phyloP scores from a whole-genome alignment of 1,140 invertebrate species.

The Colletes latitarsis region DNA sequence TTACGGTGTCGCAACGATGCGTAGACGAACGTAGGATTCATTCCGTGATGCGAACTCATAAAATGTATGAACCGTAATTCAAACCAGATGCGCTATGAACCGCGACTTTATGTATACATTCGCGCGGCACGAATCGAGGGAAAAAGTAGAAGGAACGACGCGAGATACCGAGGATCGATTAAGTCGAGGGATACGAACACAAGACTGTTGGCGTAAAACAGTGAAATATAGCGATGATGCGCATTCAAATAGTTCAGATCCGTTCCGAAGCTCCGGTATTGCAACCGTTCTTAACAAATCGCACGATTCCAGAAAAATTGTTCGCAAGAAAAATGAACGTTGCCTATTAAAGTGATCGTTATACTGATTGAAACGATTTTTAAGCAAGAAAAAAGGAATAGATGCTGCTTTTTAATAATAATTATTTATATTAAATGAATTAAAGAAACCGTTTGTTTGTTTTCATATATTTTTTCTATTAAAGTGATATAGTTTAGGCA shows the following conservation, averaged over 20 bases:
- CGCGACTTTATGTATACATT: conserved; percentile 58
- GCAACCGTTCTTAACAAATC: neutral
- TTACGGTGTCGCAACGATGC: conserved; percentile 26
- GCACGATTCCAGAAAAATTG: neutral
- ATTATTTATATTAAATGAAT: too few relatives aligned
- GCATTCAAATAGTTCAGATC: neutral
- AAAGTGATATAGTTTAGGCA: too few relatives aligned
- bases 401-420: too few relatives aligned
- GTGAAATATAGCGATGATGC: conserved; percentile 9
- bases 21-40: conserved; percentile 38
- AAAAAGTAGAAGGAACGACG: conserved; percentile 34
- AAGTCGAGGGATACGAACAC: neutral
- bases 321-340: too few relatives aligned
- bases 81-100: conserved; percentile 68
- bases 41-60: conserved; percentile 28
- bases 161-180: conserved; percentile 28
- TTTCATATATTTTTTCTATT: too few relatives aligned
- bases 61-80: conserved; percentile 64
- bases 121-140: conserved; percentile 5
- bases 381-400: too few relatives aligned
- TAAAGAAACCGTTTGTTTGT: too few relatives aligned
- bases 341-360: too few relatives aligned
- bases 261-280: neutral
- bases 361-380: too few relatives aligned
- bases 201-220: neutral